phyloP scores from a whole-genome alignment of 2,888 invertebrate genomes.

The Andrena dorsata region DNA sequence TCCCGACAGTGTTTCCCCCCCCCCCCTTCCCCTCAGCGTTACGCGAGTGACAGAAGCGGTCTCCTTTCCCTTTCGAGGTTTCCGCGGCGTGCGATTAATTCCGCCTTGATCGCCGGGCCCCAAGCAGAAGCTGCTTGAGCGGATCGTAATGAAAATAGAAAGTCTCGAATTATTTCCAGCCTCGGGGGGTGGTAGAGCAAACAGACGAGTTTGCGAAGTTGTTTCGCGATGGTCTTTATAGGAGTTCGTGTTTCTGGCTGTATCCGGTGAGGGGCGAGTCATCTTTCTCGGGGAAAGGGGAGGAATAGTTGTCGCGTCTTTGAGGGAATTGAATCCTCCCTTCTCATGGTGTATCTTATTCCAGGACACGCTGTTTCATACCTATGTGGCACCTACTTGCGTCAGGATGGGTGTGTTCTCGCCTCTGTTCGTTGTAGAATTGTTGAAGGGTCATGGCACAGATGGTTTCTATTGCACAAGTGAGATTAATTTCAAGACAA shows the following conservation, averaged over 20 bases:
- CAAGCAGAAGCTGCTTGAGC: not conserved
- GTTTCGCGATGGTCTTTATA: not conserved
- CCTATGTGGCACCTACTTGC: not conserved
- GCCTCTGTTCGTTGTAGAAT: no score
- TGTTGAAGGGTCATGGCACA: no score
- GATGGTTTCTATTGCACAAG: not conserved
- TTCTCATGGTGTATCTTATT: not conserved
- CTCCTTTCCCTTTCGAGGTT: slow-evolving; percentile 3
- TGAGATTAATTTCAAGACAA: not conserved
- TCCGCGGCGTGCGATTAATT: not conserved
- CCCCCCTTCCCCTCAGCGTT: not conserved
- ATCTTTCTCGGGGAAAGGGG: not conserved
- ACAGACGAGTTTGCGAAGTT: slow-evolving; percentile 1
- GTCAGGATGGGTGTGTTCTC: no score
- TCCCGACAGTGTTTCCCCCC: not conserved
- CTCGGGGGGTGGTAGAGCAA: not conserved
- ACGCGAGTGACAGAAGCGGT: not conserved
- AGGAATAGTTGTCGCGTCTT: not conserved
- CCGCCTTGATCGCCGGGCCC: not conserved
- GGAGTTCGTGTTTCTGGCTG: not conserved
- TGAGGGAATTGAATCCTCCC: not conserved
- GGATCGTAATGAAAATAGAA: slow-evolving; percentile 8
- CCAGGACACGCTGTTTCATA: not conserved
- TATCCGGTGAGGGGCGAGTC: not conserved
- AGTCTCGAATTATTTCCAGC: not conserved